phyloP scores from a whole-genome alignment of 2,113 vertebrate species.

The Boleophthalmus pectinirostris region DNA sequence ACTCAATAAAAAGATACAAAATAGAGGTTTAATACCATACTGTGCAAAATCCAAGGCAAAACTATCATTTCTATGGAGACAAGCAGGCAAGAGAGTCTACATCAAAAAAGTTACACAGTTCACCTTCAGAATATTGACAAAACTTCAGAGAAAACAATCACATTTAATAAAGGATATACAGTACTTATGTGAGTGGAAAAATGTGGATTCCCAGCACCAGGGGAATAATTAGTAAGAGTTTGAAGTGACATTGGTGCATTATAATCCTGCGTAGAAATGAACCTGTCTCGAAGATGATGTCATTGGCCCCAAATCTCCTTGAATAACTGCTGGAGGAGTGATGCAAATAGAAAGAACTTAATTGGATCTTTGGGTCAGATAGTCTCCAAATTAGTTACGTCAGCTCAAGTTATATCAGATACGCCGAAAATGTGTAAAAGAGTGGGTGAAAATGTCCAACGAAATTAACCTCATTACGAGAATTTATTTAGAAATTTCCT shows the following conservation, averaged over 20 bases:
- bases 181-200: background rate
- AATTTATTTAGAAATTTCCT: background rate
- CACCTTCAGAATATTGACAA: background rate
- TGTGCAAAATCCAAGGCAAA: too few species aligned
- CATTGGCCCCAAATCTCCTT: background rate
- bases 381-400: background rate
- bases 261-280: background rate
- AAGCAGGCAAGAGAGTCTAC: too few species aligned
- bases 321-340: constrained; percentile 2
- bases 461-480: background rate
- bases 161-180: background rate
- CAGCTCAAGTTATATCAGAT: background rate
- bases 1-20: too few species aligned
- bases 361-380: background rate
- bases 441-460: background rate
- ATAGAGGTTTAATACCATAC: too few species aligned
- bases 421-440: background rate
- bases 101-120: too few species aligned
- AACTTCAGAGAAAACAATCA: background rate
- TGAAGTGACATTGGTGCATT: background rate
- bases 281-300: background rate
- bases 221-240: background rate
- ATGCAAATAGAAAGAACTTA: background rate
- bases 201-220: too few species aligned
- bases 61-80: too few species aligned